These are phyloP conservation scores for Dasysyrphus albostriatus DNA, from an alignment of 2,888 invertebrate species.

Conservation along the genomic window DNA sequence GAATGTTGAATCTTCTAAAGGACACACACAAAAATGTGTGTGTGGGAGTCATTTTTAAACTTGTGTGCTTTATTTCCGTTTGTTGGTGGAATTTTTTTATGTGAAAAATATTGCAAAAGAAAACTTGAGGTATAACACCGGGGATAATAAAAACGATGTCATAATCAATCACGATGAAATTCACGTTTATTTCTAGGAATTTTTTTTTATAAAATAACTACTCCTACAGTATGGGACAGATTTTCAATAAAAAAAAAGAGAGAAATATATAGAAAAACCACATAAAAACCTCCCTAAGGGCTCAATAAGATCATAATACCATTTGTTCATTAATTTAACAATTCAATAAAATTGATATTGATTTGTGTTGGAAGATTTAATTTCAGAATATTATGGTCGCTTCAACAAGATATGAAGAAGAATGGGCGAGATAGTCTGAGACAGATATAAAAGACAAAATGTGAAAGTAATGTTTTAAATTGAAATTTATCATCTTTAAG, in stretches of 20 bases:
- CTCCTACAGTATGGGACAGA: background rate
- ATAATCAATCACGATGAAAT: conserved; percentile 43
- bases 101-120: conserved; percentile 25
- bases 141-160: conserved; percentile 37
- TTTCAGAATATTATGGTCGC: too few relatives aligned
- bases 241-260: background rate
- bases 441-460: too few relatives aligned
- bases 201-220: background rate
- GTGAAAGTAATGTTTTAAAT: too few relatives aligned
- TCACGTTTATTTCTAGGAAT: conserved; percentile 1
- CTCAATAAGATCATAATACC: conserved; percentile 10
- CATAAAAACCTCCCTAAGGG: conserved; percentile 4
- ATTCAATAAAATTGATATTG: conserved; percentile 20
- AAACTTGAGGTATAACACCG: conserved; percentile 22
- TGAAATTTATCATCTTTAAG: too few relatives aligned
- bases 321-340: conserved; percentile 33
- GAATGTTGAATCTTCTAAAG: background rate
- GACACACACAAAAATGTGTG: background rate
- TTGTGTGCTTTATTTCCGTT: conserved; percentile 11
- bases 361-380: conserved; percentile 6
- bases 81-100: background rate
- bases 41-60: background rate
- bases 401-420: too few relatives aligned
- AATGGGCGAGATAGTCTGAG: background rate
- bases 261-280: background rate